Base-by-base conservation (phyloP, 2,888 invertebrate genomes). In the Xestia rhomboidea region DNA sequence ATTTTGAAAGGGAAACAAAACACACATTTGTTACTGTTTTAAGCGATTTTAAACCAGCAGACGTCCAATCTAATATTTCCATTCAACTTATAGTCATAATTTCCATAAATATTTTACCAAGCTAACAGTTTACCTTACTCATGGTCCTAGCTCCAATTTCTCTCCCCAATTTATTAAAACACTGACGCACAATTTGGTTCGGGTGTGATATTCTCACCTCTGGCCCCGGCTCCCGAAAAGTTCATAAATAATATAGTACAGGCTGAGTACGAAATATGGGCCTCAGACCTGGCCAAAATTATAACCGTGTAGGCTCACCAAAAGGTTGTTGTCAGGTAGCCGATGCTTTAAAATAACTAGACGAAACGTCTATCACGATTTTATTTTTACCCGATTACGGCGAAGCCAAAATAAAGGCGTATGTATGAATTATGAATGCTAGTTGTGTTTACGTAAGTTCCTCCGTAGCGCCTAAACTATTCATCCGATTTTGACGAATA, bases 201-300 rank as follows among this genome's bases (percentile, higher is more conserved):
- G 10, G 18, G 49, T 11, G 57, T 75, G 68, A 76, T 66, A 64
- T 68, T 71, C 34, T 85, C 85, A 85, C 76, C 85, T 85, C 54
- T 71, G 76, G 76, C 82, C 72, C 62, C 76, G n/a, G 7, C 30
- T 67, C 54, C 34, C 34, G 44, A 62, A 72, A 64, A 38, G 30
- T 76, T 62, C 34, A 69, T 85, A 72, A 82, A 85, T 85, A 85
- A 76, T 85, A 57, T 30, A 81, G 13, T 60, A 49, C 21, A 8
- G 51, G 30, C 21, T 24, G 30, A 49, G 34, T n/a, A 1, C 38
- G 24, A 27, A 64, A 69, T n/a, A 49, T 41, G n/a, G 75, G 7
- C 46, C 60, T 8, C 49, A 24, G 24, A 49, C 8, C 21, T 38
- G 7, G 13, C 70, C 13, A 51, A 81, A 81, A 85, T 81, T 85